phyloP scores from a whole-genome alignment of 2,797 vertebrate genomes.

The Acanthurus leucopareius region DNA sequence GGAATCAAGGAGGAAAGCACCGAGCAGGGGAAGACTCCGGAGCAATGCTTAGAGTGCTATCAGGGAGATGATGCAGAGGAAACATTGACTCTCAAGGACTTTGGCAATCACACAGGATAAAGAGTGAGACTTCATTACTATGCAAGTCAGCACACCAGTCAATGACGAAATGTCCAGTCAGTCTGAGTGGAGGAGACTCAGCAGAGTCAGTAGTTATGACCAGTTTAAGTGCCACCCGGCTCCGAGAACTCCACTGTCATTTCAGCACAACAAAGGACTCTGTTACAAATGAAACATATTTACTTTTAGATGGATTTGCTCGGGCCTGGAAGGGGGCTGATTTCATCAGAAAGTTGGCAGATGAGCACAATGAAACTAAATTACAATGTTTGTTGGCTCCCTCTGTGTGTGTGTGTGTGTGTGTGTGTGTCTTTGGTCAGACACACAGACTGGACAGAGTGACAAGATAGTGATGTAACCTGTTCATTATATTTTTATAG shows the following conservation, averaged over 20 bases:
- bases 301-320: background rate
- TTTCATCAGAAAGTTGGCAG: background rate
- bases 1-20: background rate
- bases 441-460: too few relatives aligned
- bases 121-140: slow-evolving; percentile 59
- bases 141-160: slow-evolving; percentile 54
- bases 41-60: slow-evolving; percentile 30
- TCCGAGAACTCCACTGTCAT: slow-evolving; percentile 13
- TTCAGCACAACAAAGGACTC: slow-evolving; percentile 15
- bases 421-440: background rate
- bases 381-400: background rate
- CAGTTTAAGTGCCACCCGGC: slow-evolving; percentile 36
- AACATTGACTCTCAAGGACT: slow-evolving; percentile 56
- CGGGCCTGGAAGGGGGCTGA: too few relatives aligned
- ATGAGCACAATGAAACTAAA: background rate
- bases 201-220: slow-evolving; percentile 11
- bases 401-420: background rate
- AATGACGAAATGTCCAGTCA: slow-evolving; percentile 60
- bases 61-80: slow-evolving; percentile 35
- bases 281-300: background rate
- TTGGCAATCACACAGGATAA: slow-evolving; percentile 45
- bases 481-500: too few relatives aligned
- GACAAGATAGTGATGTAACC: too few relatives aligned
- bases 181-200: slow-evolving; percentile 49
- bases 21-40: background rate